These are phyloP conservation scores for Anolis apletophallus DNA, from an alignment of 2,797 vertebrate genomes.

Conservation along the genomic window DNA sequence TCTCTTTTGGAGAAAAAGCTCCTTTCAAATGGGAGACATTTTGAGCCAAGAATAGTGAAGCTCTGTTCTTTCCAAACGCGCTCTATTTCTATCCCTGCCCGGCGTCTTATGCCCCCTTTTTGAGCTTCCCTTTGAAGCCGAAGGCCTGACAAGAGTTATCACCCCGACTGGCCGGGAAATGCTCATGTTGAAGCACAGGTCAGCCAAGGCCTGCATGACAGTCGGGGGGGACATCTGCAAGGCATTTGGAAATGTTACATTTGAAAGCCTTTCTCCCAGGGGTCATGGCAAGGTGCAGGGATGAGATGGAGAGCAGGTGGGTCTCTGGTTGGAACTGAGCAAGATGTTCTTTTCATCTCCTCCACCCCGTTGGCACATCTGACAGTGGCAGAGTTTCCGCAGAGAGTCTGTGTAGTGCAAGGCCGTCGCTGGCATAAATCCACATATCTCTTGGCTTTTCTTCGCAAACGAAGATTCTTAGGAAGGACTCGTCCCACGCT, in stretches of 20 bases:
- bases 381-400: background rate
- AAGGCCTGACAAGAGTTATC: background rate
- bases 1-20: background rate
- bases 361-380: background rate
- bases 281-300: conserved; percentile 18
- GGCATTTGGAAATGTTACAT: conserved; percentile 25
- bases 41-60: background rate
- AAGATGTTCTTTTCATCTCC: background rate
- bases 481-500: no score
- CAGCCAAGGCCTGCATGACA: background rate
- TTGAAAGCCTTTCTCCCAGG: background rate
- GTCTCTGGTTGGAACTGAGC: background rate
- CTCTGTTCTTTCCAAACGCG: background rate
- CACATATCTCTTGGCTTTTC: no score
- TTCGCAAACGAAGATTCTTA: no score
- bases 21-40: background rate
- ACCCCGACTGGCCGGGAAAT: background rate
- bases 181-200: background rate
- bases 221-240: conserved; percentile 25
- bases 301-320: conserved; percentile 16
- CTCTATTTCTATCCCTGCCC: background rate
- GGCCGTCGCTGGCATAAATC: no score
- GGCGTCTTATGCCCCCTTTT: no score
- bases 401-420: no score
- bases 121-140: conserved; percentile 3